Evolutionary conservation across 1,140 invertebrate genomes (phyloP).

Genomic region (Pseudomyrmex dendroicus): DNA sequence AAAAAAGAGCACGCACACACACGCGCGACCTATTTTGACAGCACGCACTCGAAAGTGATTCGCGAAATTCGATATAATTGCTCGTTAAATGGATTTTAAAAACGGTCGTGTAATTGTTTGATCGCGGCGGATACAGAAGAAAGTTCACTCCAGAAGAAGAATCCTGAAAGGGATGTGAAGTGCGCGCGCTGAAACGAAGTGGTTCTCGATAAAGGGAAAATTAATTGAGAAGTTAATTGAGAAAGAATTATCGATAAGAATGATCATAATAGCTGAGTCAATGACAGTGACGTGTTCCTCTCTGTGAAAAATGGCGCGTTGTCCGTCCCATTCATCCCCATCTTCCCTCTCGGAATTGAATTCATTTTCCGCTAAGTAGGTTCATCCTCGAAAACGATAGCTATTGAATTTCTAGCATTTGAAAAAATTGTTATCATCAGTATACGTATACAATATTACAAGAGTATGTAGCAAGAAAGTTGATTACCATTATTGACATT

Average conservation of each 20-base stretch:
- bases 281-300: not conserved
- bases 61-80: not conserved
- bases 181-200: not conserved
- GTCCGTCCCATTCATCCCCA: too few relatives aligned
- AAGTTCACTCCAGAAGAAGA: not conserved
- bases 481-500: too few relatives aligned
- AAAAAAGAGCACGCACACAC: not conserved
- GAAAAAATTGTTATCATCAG: too few relatives aligned
- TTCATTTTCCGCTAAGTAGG: too few relatives aligned
- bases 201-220: not conserved
- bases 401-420: too few relatives aligned
- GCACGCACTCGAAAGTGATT: not conserved
- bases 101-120: not conserved
- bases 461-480: too few relatives aligned
- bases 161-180: not conserved
- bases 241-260: slow-evolving; percentile 27
- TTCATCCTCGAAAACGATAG: too few relatives aligned
- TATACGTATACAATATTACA: too few relatives aligned
- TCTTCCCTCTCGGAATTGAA: too few relatives aligned
- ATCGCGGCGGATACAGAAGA: not conserved
- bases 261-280: not conserved
- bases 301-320: not conserved
- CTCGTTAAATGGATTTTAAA: not conserved
- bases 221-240: slow-evolving; percentile 25
- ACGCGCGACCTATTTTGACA: not conserved